These are phyloP conservation scores for Muscidifurax raptorellus DNA, from an alignment of 1,140 invertebrate genomes.

Conservation along the genomic window DNA sequence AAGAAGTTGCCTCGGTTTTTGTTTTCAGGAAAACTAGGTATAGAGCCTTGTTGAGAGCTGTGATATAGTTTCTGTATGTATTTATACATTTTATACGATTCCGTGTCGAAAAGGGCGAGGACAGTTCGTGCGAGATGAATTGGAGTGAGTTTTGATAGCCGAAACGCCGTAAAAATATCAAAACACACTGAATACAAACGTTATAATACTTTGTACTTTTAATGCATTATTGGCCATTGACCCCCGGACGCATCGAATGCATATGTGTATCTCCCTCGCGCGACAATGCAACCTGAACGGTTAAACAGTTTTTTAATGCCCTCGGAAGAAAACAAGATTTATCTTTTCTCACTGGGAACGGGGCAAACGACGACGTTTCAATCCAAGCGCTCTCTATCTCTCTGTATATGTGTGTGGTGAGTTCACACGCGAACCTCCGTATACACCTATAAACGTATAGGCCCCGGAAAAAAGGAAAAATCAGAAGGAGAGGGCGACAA, in stretches of 20 bases:
- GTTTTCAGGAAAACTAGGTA: not conserved
- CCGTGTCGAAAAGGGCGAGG: too few relatives aligned
- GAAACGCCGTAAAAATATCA: conserved; percentile 28
- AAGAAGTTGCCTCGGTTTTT: not conserved
- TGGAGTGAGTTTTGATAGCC: not conserved
- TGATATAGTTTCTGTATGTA: not conserved
- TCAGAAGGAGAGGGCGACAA: not conserved
- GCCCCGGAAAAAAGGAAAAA: not conserved
- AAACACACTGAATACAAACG: conserved; percentile 18
- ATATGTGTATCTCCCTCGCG: too few relatives aligned
- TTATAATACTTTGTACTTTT: conserved; percentile 37
- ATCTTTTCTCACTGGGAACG: conserved; percentile 34
- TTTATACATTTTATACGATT: not conserved
- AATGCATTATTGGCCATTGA: conserved; percentile 19
- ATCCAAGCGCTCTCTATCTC: not conserved
- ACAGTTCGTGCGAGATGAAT: not conserved
- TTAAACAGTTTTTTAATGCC: conserved; percentile 26
- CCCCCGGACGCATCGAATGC: not conserved
- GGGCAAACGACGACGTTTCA: not conserved
- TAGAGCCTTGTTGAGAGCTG: not conserved
- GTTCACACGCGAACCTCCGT: conserved; percentile 30
- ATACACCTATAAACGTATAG: too few relatives aligned
- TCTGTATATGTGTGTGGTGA: not conserved
- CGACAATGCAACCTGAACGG: conserved; percentile 28
- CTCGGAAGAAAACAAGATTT: conserved; percentile 38